A percentile compares a stretch with the other conserved stretches of the same genome.
These are phyloP conservation scores for Megalonaias nervosa DNA, from an alignment of 1,140 invertebrate species.

Conservation along the genomic window DNA sequence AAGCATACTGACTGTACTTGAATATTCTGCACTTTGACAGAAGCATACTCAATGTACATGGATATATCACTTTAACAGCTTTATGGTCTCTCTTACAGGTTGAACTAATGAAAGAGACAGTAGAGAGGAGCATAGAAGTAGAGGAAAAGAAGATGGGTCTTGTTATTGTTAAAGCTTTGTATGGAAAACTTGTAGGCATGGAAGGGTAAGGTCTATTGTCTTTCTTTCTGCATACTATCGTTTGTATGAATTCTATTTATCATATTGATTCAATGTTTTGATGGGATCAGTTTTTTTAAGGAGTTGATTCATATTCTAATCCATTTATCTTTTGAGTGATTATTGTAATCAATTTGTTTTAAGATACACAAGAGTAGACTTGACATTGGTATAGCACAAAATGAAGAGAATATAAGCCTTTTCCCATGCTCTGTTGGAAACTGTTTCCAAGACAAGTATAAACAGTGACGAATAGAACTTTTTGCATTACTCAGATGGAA, in stretches of 20 bases:
- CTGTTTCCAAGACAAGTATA: too few relatives aligned
- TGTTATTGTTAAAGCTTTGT: conserved; percentile 89
- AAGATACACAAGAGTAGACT: too few relatives aligned
- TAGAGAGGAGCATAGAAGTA: conserved; percentile 78
- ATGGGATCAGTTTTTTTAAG: not conserved
- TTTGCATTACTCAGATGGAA: too few relatives aligned
- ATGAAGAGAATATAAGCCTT: too few relatives aligned
- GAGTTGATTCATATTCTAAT: not conserved
- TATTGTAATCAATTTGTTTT: too few relatives aligned
- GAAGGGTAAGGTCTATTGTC: conserved; percentile 32
- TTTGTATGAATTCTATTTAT: not conserved
- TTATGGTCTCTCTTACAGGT: conserved; percentile 68
- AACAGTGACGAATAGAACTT: too few relatives aligned
- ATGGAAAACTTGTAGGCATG: conserved; percentile 70
- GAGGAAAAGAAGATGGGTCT: conserved; percentile 84
- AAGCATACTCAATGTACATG: too few relatives aligned
- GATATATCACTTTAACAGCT: not conserved
- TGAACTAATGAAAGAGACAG: conserved; percentile 84
- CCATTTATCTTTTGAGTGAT: not conserved
- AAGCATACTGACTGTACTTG: too few relatives aligned
- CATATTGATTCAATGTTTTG: not conserved
- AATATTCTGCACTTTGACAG: too few relatives aligned
- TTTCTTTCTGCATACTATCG: not conserved
- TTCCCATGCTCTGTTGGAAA: too few relatives aligned
- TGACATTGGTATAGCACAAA: too few relatives aligned